phyloP scores from a whole-genome alignment of 2,113 vertebrate genomes.

The Corythoichthys haematopterus region DNA sequence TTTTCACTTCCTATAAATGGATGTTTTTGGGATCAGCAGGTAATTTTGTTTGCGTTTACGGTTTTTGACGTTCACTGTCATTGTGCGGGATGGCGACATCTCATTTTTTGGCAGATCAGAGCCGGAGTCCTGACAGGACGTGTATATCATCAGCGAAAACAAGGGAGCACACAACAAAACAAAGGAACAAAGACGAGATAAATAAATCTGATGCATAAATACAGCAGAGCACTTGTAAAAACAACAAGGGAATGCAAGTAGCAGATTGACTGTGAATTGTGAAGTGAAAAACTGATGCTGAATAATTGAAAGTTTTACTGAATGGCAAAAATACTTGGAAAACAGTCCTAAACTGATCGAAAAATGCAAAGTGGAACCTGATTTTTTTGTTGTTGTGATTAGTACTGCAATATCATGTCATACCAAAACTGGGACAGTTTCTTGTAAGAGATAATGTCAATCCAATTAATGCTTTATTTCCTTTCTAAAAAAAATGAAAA shows the following conservation, averaged over 20 bases:
- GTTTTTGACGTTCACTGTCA: background rate
- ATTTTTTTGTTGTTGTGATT: no score
- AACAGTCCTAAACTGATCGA: no score
- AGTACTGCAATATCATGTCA: no score
- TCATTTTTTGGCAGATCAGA: background rate
- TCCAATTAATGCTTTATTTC: no score
- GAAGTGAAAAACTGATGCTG: background rate
- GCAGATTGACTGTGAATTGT: background rate
- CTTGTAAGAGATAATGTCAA: no score
- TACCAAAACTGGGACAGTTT: no score
- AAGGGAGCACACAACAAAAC: background rate
- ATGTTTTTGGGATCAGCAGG: background rate
- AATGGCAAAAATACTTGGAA: background rate
- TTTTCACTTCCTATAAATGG: background rate
- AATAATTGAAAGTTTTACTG: background rate
- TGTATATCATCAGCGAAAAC: background rate
- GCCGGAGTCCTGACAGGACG: background rate
- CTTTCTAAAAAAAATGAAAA: no score
- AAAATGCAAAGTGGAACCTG: no score
- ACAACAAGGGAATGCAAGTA: background rate
- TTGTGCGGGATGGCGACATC: constrained; percentile 5
- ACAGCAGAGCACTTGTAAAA: background rate
- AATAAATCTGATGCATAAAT: background rate
- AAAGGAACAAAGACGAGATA: background rate
- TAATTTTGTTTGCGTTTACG: background rate